phyloP scores from a whole-genome alignment of 2,888 invertebrate genomes.

The Sericinus montela region DNA sequence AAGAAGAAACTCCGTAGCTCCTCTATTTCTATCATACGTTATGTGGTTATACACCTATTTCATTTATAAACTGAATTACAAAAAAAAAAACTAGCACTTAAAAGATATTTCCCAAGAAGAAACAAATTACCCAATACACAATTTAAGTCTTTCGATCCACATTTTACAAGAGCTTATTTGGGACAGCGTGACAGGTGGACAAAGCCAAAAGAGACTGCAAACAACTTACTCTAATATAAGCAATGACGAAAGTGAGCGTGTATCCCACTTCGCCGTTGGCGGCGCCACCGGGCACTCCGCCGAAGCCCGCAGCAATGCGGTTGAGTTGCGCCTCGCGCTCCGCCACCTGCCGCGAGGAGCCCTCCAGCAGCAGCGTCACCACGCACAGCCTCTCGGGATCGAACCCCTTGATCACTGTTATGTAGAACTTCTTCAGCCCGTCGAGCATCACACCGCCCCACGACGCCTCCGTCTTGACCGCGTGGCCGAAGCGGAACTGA shows the following conservation, averaged over 20 bases:
- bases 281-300: slow-evolving; percentile 94
- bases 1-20: no score
- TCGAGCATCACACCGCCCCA: slow-evolving; percentile 86
- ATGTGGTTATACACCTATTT: no score
- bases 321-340: slow-evolving; percentile 82
- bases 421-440: slow-evolving; percentile 90
- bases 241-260: slow-evolving; percentile 97
- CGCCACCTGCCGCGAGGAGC: slow-evolving; percentile 84
- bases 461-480: slow-evolving; percentile 80
- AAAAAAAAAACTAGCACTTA: no score
- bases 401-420: slow-evolving; percentile 93
- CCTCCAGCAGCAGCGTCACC: slow-evolving; percentile 96
- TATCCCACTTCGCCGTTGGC: slow-evolving; percentile 97
- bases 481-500: slow-evolving; percentile 94
- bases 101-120: no score
- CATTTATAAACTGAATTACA: no score
- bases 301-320: slow-evolving; percentile 85
- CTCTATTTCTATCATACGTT: no score
- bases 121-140: no score
- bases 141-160: no score
- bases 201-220: no score
- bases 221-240: slow-evolving; percentile 91
- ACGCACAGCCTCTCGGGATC: slow-evolving; percentile 90
- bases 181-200: no score
- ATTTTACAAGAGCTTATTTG: no score